phyloP scores from a whole-genome alignment of 2,888 invertebrate species.

The Patella pellucida region DNA sequence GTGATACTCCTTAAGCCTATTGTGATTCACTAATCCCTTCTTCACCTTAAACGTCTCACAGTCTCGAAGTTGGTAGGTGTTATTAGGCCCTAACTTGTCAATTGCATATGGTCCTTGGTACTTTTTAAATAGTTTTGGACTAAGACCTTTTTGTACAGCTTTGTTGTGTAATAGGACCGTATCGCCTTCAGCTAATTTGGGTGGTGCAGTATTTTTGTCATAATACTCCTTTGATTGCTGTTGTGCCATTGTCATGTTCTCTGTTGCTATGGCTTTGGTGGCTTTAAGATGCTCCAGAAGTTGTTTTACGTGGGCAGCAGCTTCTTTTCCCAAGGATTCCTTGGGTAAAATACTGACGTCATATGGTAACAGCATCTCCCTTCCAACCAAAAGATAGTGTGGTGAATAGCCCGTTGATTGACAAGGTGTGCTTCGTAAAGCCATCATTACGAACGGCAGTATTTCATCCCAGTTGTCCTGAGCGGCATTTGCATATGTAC shows the following conservation, averaged over 20 bases:
- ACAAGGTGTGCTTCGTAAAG: conserved; percentile 1
- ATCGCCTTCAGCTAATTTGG: conserved; percentile 8
- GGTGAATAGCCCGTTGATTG: conserved; percentile 14
- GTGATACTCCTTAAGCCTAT: conserved; percentile 17
- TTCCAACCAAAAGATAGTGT: too few relatives aligned
- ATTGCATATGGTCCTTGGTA: conserved; percentile 22
- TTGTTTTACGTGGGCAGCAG: too few relatives aligned
- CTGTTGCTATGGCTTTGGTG: conserved; percentile 11
- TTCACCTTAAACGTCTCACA: not conserved
- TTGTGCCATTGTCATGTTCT: conserved; percentile 13
- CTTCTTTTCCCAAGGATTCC: too few relatives aligned
- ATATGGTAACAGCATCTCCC: too few relatives aligned
- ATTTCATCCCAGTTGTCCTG: conserved; percentile 12
- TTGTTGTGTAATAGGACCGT: too few relatives aligned
- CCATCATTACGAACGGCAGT: conserved; percentile 19
- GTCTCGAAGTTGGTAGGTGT: conserved; percentile 18
- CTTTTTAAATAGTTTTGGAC: conserved; percentile 25
- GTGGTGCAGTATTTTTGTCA: conserved; percentile 16
- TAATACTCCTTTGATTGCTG: conserved; percentile 2
- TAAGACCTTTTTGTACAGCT: conserved; percentile 23
- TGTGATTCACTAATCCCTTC: conserved; percentile 28
- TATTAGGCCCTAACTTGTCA: conserved; percentile 26
- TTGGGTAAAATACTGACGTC: too few relatives aligned
- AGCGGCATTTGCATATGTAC: not conserved
- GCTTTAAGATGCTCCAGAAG: not conserved